Evolutionary conservation across 2,888 invertebrate genomes (phyloP), one percentile per base, ranked within the genome.

Genomic region (Epinotia demarniana): DNA sequence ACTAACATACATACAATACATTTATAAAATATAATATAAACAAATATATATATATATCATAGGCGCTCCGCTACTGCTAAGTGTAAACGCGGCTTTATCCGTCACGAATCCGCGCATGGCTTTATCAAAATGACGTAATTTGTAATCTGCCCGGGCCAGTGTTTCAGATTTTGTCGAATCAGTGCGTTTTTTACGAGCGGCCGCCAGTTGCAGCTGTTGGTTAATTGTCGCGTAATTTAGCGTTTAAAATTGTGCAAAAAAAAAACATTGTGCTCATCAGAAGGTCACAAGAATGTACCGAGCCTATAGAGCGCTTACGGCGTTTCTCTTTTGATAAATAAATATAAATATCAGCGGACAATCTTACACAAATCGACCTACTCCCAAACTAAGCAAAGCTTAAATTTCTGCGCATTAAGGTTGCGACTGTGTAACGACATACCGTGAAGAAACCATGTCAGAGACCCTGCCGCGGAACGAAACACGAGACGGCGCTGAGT

Each of bases 181-280:
- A 71, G 70, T 53, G 62, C 62, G 39, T 71, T 62, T 71, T 71
- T 71, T 71, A 53, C 62, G 62, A 62, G 61, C 61, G 3, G 53
- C 61, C 61, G 61, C 62, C 70, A 62, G 49, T 71, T 53, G 19
- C 70, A 71, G 61, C 62, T 33, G 70, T 46, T 27, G 46, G 69
- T 46, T 69, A 69, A 69, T 69, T 69, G 69, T 69, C 69, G 58
- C 58, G 58, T 69, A 69, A 69, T 69, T 69, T 60, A 60, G 46
- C 69, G 46, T 60, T 60, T 60, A 68, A 60, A 69, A 69, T 69
- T 58, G 58, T 23, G 43, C 49, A 11, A n/a, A 58, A 68, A 67
- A 58, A 19, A 6, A 16, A 39, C 2, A 39, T 39, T 61, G n/a
- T 16, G 61, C 33, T 3, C 33, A 16, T 0, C n/a, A 61, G 1